Base-by-base conservation (phyloP, 1,140 invertebrate species). In the Drosophila nebulosa region DNA sequence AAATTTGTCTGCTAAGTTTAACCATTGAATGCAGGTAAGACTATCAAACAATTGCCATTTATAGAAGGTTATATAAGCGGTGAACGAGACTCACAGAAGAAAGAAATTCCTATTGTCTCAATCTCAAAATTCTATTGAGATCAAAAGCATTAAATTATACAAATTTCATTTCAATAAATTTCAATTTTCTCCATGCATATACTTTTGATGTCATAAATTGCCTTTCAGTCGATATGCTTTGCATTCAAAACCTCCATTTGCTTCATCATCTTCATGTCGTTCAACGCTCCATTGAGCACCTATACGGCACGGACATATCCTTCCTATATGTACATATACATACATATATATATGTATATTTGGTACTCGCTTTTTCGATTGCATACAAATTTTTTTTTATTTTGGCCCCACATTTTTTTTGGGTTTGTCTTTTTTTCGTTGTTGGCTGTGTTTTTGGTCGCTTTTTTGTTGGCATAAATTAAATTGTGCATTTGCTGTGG, bases 401-500 rank as follows among this genome's bases (percentile, higher is more conserved):
- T 58, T 35, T 30, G 6, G 35, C 27, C 21, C 60, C 18, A 14
- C 18, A 16, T 50, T 36, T 9, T 32, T 32, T 32, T 67, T 51
- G 35, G 10, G 32, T 24, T 30, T 35, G 7, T 32, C 3, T 14
- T 12, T 24, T 58, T 58, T 39, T 58, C 26, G 32, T 56, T 56
- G n/a, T 3, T 46, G 16, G 16, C 14, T 18, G 14, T 32, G 27
- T 35, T 9, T 56, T 10, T 18, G 30, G 1, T 55, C 14, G 14
- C 53, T 72, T 72, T 57, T 62, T 53, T 30, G 35, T 18, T 59
- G 71, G 57, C 59, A 61, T 76, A 68, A 59, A 77, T 85, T 77
- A 79, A 85, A 85, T 77, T 68, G 52, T 50, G 36, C 73, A 70
- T 79, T 64, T 65, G 59, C 21, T 39, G 39, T 46, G 39, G 39